Evolutionary conservation across 2,888 invertebrate genomes (phyloP).

Genomic region (Zygaena filipendulae): DNA sequence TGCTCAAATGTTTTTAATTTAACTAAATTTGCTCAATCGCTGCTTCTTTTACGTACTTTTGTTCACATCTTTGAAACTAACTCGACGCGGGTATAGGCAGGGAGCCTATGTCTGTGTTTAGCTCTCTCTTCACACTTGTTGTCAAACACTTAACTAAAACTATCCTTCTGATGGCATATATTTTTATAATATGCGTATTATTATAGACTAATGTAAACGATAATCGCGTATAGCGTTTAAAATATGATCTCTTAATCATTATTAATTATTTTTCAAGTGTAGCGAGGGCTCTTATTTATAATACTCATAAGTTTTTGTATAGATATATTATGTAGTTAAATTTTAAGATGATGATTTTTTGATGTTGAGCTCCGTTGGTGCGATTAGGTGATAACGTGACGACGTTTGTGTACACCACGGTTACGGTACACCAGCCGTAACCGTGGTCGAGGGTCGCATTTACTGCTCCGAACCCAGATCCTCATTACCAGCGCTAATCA

Average conservation of each 20-base stretch:
- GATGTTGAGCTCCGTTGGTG: too few relatives aligned
- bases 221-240: slow-evolving; percentile 56
- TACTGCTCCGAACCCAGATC: too few relatives aligned
- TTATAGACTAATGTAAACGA: slow-evolving; percentile 58
- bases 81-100: too few relatives aligned
- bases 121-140: slow-evolving; percentile 28
- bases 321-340: too few relatives aligned
- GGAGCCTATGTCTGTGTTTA: slow-evolving; percentile 1
- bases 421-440: too few relatives aligned
- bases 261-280: slow-evolving; percentile 62
- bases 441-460: too few relatives aligned
- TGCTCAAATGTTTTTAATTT: slow-evolving; percentile 60
- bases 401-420: too few relatives aligned
- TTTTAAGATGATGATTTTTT: too few relatives aligned
- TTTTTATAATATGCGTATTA: slow-evolving; percentile 49
- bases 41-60: slow-evolving; percentile 23
- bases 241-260: slow-evolving; percentile 69
- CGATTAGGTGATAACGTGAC: too few relatives aligned
- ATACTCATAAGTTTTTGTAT: slow-evolving; percentile 65
- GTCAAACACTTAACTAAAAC: slow-evolving; percentile 25
- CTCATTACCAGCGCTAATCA: too few relatives aligned
- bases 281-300: slow-evolving; percentile 57
- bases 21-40: slow-evolving; percentile 64
- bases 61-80: too few relatives aligned
- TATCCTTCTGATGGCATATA: slow-evolving; percentile 52